Percentiles rank a stretch among this genome's conserved stretches.
Evolutionary conservation across 2,113 vertebrate species (phyloP).

Genomic region (Oostethus manadensis): DNA sequence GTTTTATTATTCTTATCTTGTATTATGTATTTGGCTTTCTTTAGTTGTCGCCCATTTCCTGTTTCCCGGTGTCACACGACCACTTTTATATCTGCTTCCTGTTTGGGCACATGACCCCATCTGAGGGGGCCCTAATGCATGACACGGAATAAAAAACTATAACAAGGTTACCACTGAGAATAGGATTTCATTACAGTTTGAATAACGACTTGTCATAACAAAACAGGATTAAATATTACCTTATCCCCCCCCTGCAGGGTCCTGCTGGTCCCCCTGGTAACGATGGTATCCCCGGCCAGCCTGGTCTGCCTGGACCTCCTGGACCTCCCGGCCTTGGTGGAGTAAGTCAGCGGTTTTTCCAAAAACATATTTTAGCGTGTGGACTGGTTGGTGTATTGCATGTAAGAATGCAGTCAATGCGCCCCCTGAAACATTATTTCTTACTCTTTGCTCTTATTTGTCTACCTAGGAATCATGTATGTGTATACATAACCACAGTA

Average conservation of each 20-base stretch:
- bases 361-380: background rate
- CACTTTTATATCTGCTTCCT: background rate
- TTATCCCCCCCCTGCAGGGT: conserved; percentile 71
- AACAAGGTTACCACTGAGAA: no score
- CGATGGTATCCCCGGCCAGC: conserved; percentile 85
- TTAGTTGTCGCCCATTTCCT: conserved; percentile 7
- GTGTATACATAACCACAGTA: no score
- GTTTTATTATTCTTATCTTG: background rate
- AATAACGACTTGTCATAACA: background rate
- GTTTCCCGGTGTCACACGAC: conserved; percentile 30
- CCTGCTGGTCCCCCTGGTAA: conserved; percentile 78
- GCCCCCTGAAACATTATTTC: no score
- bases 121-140: no score
- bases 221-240: background rate
- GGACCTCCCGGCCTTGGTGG: conserved; percentile 90
- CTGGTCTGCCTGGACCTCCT: conserved; percentile 82
- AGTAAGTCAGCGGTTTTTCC: conserved; percentile 74
- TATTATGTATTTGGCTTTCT: background rate
- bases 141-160: no score
- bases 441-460: no score
- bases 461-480: no score
- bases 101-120: conserved; percentile 6
- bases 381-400: background rate
- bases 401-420: background rate
- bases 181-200: background rate